Base-by-base conservation (phyloP, 1,140 invertebrate species). In the Papilio aristodemus region DNA sequence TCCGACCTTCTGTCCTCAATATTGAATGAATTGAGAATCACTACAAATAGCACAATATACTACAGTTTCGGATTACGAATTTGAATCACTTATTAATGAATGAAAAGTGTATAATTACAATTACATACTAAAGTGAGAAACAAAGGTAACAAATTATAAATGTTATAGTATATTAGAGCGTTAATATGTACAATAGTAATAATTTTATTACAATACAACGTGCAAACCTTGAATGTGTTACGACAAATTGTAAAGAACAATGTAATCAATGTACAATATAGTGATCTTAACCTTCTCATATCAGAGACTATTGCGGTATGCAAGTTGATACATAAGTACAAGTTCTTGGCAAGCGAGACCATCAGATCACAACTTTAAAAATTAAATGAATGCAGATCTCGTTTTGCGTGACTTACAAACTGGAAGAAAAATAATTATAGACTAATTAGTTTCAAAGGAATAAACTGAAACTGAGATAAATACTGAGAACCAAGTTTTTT, bases 51-150 rank as follows among this genome's bases (percentile, higher is more conserved):
- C 27, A 32, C 27, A 32, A 32, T 32, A 32, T 6, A 32, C 27
- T 32, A 32, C 27, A 6, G 2, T 32, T 32, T 3, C 27, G 6
- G 27, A 32, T 32, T 32, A 32, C 27, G 6, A 32, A 32, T 32
- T 32, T 6, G 14, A 17, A 46, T 43, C n/a, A 19, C 7, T 3
- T 46, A 46, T 10, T 46, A 54, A 25, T 50, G 43, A 50, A 50
- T 54, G 46, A 25, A 25, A 54, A 54, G 46, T 54, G 46, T 54
- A 22, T 41, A 43, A 3, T 43, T 43, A 54, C 10, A 54, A 54
- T 54, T 54, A 22, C 46, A 22, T 9, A 32, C 6, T 32, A 32
- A 32, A 32, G 27, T 25, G 10, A 54, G 2, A 54, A 22, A 54
- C 46, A 54, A 22, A 54, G 11, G 19, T 22, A 46, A 19, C n/a